Conservation (phyloP, 2,888 invertebrate species). For the Archips crataeganus region DNA sequence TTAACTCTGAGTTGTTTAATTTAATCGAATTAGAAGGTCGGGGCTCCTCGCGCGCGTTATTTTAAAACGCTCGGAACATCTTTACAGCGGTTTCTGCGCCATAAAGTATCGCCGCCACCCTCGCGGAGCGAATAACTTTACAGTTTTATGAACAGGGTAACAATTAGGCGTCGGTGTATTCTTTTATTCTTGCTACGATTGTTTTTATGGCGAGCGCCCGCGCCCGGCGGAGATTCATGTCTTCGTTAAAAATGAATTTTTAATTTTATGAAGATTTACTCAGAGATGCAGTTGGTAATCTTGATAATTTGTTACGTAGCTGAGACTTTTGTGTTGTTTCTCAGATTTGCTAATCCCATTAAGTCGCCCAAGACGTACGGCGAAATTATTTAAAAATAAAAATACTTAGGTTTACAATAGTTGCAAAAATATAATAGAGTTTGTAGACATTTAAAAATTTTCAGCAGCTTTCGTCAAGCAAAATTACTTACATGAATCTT, state of each 20-base stretch:
- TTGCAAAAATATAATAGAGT: too few relatives aligned
- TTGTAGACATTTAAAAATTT: too few relatives aligned
- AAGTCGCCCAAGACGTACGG: too few relatives aligned
- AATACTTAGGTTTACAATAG: neutral
- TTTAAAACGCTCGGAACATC: constrained; percentile 84
- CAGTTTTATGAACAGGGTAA: constrained; percentile 85
- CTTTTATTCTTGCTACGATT: constrained; percentile 81
- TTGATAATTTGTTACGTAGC: constrained; percentile 65
- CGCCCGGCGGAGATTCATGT: constrained; percentile 71
- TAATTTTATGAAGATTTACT: constrained; percentile 80
- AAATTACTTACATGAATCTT: neutral
- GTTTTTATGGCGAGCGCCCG: constrained; percentile 72
- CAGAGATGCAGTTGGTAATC: constrained; percentile 56
- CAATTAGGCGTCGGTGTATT: constrained; percentile 82
- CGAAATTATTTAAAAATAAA: neutral
- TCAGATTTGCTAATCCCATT: neutral
- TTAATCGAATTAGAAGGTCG: constrained; percentile 85
- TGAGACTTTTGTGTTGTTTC: constrained; percentile 7
- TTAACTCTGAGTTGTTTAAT: constrained; percentile 86
- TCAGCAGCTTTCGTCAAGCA: neutral
- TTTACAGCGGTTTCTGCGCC: constrained; percentile 84
- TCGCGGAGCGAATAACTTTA: constrained; percentile 79
- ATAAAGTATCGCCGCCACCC: constrained; percentile 84
- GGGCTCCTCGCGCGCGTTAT: constrained; percentile 74
- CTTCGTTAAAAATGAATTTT: constrained; percentile 82